These are phyloP conservation scores for human DNA, from an alignment of 2,113 vertebrate genomes.

Conservation along the genomic window GRCh38 chr2:233384001-233384500, in stretches of 20 bases:
- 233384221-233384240: too few species aligned
- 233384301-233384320: not conserved
- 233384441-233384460: not conserved
- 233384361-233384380: not conserved
- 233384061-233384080: not conserved
- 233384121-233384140: not conserved
- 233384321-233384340: not conserved
- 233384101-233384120: not conserved
- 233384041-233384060: not conserved
- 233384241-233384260: not conserved
- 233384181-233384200: rapidly evolving
- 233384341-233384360: not conserved
- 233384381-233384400: not conserved
- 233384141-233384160: not conserved
- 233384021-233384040: not conserved
- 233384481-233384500: not conserved
- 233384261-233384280: rapidly evolving
- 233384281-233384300: rapidly evolving
- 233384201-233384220: not conserved
- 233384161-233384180: not conserved
- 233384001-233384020: not conserved
- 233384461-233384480: rapidly evolving
- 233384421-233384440: rapidly evolving
- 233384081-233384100: not conserved
- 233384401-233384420: not conserved